Percentiles rank a stretch among this genome's conserved stretches.
These are phyloP conservation scores for Castor canadensis DNA, from an alignment of 2,113 vertebrate species.

Conservation along the genomic window DNA sequence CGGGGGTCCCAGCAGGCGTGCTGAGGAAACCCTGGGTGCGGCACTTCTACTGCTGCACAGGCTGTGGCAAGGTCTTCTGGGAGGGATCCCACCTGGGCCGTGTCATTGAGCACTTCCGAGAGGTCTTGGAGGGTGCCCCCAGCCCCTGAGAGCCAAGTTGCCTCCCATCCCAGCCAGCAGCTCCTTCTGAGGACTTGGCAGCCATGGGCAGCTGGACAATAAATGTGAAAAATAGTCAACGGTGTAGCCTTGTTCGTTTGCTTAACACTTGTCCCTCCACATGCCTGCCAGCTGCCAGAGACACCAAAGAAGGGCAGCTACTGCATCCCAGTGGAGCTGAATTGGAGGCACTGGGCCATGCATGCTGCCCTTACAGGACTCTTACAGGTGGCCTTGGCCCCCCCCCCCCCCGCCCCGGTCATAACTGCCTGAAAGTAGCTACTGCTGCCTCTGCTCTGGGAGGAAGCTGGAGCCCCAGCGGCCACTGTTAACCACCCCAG, in stretches of 20 bases:
- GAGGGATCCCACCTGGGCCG: conserved; percentile 91
- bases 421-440: not conserved
- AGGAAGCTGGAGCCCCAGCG: not conserved
- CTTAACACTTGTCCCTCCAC: not conserved
- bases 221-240: not conserved
- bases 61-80: conserved; percentile 94
- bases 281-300: not conserved
- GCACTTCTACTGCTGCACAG: conserved; percentile 88
- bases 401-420: not conserved
- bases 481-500: accelerated
- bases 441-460: not conserved
- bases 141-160: not conserved
- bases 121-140: conserved; percentile 79
- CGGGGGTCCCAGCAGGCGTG: conserved; percentile 81
- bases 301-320: not conserved
- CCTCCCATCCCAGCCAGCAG: not conserved
- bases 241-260: accelerated
- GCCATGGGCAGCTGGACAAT: not conserved
- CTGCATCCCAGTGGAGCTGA: not conserved
- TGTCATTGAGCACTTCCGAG: conserved; percentile 84
- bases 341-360: not conserved
- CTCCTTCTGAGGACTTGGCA: too few species aligned
- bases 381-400: too few species aligned
- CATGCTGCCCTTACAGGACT: too few species aligned
- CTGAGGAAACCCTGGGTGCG: conserved; percentile 79